phyloP scores from a whole-genome alignment of 2,797 vertebrate species.

The Malurus leucopterus region DNA sequence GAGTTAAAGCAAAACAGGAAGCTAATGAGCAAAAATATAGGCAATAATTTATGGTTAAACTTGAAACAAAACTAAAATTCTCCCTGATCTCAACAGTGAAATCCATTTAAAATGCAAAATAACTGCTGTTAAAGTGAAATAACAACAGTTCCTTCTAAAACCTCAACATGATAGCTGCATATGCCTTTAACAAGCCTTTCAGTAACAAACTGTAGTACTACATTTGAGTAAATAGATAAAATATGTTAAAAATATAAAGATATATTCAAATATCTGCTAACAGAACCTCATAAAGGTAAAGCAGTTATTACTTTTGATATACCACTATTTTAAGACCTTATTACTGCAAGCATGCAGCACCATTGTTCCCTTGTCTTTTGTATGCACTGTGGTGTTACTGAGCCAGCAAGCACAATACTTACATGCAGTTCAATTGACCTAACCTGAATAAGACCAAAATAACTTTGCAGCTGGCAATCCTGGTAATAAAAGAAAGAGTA shows the following conservation, averaged over 20 bases:
- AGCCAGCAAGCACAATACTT: not conserved
- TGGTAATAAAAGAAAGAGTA: not conserved
- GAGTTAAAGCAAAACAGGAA: conserved; percentile 44
- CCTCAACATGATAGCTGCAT: not conserved
- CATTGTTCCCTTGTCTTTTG: not conserved
- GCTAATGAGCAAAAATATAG: conserved; percentile 5
- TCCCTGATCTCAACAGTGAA: not conserved
- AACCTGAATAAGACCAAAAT: not conserved
- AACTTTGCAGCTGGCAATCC: not conserved
- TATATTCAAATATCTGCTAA: not conserved
- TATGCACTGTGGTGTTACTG: fast-evolving
- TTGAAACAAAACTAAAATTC: not conserved
- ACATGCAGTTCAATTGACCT: not conserved
- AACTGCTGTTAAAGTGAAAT: conserved; percentile 2
- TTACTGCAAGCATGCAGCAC: not conserved
- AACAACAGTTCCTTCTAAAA: not conserved
- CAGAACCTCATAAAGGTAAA: not conserved
- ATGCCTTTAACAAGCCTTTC: not conserved
- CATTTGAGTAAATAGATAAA: not conserved
- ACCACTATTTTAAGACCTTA: not conserved
- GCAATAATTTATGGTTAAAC: not conserved
- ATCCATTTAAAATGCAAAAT: not conserved
- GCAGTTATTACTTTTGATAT: not conserved
- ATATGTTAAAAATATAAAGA: not conserved
- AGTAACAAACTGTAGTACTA: not conserved